A percentile compares a stretch with the other conserved stretches of the same genome.
Conservation (phyloP, 1,140 invertebrate genomes). For the Brachionus rubens region DNA sequence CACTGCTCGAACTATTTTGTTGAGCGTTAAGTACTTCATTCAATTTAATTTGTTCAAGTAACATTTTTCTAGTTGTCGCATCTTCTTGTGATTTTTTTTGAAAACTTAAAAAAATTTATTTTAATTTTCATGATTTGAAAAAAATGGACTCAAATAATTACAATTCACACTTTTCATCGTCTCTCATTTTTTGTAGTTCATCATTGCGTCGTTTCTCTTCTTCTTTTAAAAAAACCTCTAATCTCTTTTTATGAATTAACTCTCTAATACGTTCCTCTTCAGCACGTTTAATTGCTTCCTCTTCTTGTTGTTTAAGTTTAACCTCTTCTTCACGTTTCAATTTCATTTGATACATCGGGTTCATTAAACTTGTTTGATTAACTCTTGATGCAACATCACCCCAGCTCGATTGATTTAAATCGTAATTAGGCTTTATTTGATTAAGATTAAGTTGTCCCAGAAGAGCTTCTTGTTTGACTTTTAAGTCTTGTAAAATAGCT, state of each 20-base stretch:
- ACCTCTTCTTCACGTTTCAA: slow-evolving; percentile 14
- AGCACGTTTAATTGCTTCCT: slow-evolving; percentile 15
- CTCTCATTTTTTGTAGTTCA: too few relatives aligned
- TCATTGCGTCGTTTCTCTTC: neutral
- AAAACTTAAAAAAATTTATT: too few relatives aligned
- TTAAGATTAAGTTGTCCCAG: too few relatives aligned
- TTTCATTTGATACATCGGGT: neutral
- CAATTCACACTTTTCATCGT: too few relatives aligned
- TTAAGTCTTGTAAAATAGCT: too few relatives aligned
- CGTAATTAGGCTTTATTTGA: too few relatives aligned
- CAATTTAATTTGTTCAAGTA: slow-evolving; percentile 3
- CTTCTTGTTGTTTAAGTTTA: slow-evolving; percentile 38
- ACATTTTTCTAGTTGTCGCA: too few relatives aligned
- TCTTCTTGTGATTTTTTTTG: too few relatives aligned
- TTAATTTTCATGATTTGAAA: too few relatives aligned
- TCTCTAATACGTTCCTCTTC: slow-evolving; percentile 40
- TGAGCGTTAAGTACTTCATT: slow-evolving; percentile 1
- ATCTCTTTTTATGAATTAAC: slow-evolving; percentile 7
- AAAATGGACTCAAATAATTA: too few relatives aligned
- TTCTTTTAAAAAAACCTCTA: neutral
- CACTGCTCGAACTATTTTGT: neutral
- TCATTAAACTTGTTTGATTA: neutral
- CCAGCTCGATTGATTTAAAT: too few relatives aligned
- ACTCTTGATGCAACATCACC: neutral
- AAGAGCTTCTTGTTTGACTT: too few relatives aligned